Percentiles rank a stretch among this genome's conserved stretches.
Conservation (phyloP, 2,113 vertebrate genomes). For the Mus spicilegus region DNA sequence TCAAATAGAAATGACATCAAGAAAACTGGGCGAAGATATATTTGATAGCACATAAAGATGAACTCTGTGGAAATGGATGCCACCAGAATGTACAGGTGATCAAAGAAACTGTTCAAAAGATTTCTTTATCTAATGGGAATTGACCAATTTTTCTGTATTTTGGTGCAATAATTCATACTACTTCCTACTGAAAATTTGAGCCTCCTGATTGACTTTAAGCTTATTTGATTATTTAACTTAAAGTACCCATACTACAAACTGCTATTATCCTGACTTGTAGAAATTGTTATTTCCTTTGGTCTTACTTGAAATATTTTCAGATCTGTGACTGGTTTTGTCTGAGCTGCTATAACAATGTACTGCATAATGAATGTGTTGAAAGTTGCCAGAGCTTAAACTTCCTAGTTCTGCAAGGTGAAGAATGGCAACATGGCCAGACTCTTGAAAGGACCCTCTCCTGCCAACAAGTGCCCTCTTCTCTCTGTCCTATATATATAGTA, state of each 20-base stretch:
- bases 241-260: not conserved
- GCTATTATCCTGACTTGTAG: not conserved
- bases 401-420: not conserved
- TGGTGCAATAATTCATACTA: not conserved
- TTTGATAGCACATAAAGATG: not conserved
- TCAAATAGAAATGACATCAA: not conserved
- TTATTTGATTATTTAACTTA: not conserved
- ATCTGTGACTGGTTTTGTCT: not conserved
- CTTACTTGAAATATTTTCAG: not conserved
- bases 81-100: not conserved
- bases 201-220: not conserved
- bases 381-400: not conserved
- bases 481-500: not conserved
- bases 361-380: not conserved
- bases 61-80: not conserved
- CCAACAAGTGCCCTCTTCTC: not conserved
- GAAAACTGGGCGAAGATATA: not conserved
- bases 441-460: not conserved
- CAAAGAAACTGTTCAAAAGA: not conserved
- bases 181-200: not conserved
- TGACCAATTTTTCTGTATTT: not conserved
- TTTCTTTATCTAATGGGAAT: not conserved
- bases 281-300: not conserved
- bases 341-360: not conserved
- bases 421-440: not conserved